Percentiles rank a stretch among this genome's conserved stretches.
These are phyloP conservation scores for Miltochrista miniata DNA, from an alignment of 2,888 invertebrate genomes.

Conservation along the genomic window DNA sequence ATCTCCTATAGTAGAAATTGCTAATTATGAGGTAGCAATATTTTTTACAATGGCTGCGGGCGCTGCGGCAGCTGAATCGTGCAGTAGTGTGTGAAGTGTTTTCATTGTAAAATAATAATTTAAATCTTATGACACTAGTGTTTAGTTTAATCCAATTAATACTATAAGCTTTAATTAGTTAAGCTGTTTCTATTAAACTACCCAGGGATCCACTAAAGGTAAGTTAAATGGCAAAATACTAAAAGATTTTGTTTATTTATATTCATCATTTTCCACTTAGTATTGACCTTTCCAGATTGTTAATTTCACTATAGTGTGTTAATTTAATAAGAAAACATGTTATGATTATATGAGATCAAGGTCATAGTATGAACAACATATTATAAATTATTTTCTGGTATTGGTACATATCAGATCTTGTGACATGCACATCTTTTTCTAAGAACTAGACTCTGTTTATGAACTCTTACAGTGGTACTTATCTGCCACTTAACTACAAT, in stretches of 20 bases:
- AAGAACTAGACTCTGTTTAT: too few relatives aligned
- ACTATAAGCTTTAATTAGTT: slow-evolving; percentile 15
- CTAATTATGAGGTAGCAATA: neutral
- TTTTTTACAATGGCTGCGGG: slow-evolving; percentile 36
- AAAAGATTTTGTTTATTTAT: slow-evolving; percentile 34
- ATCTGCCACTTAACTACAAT: too few relatives aligned
- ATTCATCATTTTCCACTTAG: slow-evolving; percentile 14
- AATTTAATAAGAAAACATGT: slow-evolving; percentile 21
- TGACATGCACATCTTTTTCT: too few relatives aligned
- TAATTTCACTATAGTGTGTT: slow-evolving; percentile 12
- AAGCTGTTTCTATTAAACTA: slow-evolving; percentile 20
- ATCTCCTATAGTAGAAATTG: neutral
- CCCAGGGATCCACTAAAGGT: slow-evolving; percentile 23
- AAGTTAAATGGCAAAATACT: slow-evolving; percentile 17
- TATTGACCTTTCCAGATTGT: slow-evolving; percentile 7
- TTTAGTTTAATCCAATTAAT: slow-evolving; percentile 24
- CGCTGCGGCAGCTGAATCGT: slow-evolving; percentile 34
- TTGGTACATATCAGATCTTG: too few relatives aligned
- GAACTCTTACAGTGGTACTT: too few relatives aligned
- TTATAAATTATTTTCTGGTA: too few relatives aligned
- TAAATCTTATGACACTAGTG: slow-evolving; percentile 24
- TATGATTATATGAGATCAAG: slow-evolving; percentile 11
- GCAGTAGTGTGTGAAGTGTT: slow-evolving; percentile 30
- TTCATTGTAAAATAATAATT: slow-evolving; percentile 33
- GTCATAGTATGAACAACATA: slow-evolving; percentile 3